Evolutionary conservation across 2,113 vertebrate species (phyloP).

Genomic region (Hemiscyllium ocellatum): DNA sequence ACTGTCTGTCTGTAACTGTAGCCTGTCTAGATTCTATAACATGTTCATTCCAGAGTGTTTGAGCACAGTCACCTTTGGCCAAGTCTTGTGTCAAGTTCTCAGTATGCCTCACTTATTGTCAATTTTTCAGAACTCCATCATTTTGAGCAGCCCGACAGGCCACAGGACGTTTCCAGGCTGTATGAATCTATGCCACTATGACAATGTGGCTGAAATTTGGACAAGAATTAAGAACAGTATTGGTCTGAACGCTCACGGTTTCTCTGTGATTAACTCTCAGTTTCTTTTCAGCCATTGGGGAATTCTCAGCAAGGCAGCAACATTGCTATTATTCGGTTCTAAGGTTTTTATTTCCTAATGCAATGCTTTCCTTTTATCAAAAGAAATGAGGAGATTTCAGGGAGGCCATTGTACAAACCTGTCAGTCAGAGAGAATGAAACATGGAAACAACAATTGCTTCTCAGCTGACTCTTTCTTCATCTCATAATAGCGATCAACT

Average conservation of each 20-base stretch:
- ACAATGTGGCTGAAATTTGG: not conserved
- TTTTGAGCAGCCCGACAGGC: too few relatives aligned
- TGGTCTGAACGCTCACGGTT: not conserved
- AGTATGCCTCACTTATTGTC: too few relatives aligned
- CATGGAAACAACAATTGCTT: not conserved
- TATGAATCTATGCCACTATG: too few relatives aligned
- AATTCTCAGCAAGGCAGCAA: not conserved
- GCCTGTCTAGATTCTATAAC: too few relatives aligned
- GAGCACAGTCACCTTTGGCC: too few relatives aligned
- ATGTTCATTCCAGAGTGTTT: too few relatives aligned
- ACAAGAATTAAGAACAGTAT: not conserved
- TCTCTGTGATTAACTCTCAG: not conserved
- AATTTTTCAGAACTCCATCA: too few relatives aligned
- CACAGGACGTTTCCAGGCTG: too few relatives aligned
- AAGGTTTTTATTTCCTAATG: constrained; percentile 6
- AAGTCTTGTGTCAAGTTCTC: too few relatives aligned
- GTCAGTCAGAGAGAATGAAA: not conserved
- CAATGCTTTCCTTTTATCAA: not conserved
- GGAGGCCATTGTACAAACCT: not conserved
- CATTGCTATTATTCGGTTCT: not conserved
- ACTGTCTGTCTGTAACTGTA: too few relatives aligned
- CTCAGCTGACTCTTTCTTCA: not conserved
- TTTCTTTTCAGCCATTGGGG: not conserved
- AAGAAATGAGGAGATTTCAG: not conserved
- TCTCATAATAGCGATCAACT: not conserved